phyloP scores from a whole-genome alignment of 1,140 invertebrate species.

The Microplitis mediator region DNA sequence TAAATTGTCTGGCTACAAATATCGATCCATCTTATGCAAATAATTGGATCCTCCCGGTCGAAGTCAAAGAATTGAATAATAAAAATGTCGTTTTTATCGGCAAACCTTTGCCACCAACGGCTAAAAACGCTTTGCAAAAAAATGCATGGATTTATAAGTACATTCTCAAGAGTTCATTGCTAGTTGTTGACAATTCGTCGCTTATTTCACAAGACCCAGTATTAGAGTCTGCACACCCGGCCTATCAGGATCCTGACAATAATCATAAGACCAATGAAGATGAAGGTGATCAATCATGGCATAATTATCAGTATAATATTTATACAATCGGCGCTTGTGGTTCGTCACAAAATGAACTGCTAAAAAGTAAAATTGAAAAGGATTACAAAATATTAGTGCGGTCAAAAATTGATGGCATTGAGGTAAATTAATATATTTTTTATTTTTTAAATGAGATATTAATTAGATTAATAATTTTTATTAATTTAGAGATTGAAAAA shows the following conservation, averaged over 20 bases:
- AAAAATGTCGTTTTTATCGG: constrained; percentile 60
- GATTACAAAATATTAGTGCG: constrained; percentile 58
- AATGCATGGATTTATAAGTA: constrained; percentile 52
- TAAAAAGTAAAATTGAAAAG: constrained; percentile 43
- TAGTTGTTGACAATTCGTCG: too few relatives aligned
- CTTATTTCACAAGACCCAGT: background rate
- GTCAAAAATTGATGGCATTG: constrained; percentile 54
- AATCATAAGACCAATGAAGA: background rate
- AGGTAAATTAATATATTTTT: constrained; percentile 42
- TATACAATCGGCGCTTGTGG: constrained; percentile 53
- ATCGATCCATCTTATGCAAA: constrained; percentile 41
- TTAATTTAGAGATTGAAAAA: constrained; percentile 34
- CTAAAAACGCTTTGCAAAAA: constrained; percentile 48
- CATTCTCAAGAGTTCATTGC: constrained; percentile 40
- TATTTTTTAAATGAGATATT: background rate
- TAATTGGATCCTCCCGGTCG: constrained; percentile 57
- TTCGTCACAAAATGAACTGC: constrained; percentile 41
- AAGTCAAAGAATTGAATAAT: constrained; percentile 48
- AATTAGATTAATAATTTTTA: background rate
- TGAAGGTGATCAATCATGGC: background rate
- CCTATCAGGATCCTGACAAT: background rate
- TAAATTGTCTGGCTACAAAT: constrained; percentile 57
- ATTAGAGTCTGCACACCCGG: constrained; percentile 11
- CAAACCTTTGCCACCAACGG: constrained; percentile 51
- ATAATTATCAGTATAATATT: constrained; percentile 50